A percentile compares a stretch with the other conserved stretches of the same genome.
Conservation (phyloP, 1,140 invertebrate genomes). For the Lethrus apterus region DNA sequence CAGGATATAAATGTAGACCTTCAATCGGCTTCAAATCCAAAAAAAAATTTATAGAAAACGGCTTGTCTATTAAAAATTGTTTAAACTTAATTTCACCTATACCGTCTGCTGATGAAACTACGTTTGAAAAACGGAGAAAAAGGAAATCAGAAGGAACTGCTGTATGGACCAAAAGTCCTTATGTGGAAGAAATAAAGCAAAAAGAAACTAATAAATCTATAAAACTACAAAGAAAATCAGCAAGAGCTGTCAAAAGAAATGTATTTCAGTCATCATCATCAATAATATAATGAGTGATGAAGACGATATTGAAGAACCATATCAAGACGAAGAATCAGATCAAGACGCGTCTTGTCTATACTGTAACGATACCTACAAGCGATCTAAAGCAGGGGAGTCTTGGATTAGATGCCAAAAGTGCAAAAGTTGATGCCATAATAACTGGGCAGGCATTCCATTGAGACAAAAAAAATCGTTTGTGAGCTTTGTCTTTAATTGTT, state of each 20-base stretch:
- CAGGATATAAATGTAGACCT: not conserved
- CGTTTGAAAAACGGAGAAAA: no score
- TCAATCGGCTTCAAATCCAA: conserved; percentile 4
- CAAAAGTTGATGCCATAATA: no score
- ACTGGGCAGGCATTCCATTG: no score
- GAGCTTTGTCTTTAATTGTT: no score
- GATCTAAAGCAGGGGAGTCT: no score
- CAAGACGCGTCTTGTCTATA: not conserved
- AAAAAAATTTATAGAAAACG: not conserved
- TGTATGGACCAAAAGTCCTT: not conserved
- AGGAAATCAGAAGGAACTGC: no score
- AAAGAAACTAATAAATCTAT: conserved; percentile 1
- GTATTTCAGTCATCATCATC: not conserved
- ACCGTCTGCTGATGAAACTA: no score
- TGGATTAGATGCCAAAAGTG: no score
- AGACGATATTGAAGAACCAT: not conserved
- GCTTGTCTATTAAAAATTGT: not conserved
- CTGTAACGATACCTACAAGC: no score
- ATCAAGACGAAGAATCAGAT: not conserved
- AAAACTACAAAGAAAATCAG: not conserved
- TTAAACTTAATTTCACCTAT: not conserved
- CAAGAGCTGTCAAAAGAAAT: not conserved
- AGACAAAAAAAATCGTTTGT: no score
- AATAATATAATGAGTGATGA: not conserved
- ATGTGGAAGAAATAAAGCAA: not conserved